These are phyloP conservation scores for Bradypodion pumilum DNA, from an alignment of 2,797 vertebrate genomes.

Conservation along the genomic window DNA sequence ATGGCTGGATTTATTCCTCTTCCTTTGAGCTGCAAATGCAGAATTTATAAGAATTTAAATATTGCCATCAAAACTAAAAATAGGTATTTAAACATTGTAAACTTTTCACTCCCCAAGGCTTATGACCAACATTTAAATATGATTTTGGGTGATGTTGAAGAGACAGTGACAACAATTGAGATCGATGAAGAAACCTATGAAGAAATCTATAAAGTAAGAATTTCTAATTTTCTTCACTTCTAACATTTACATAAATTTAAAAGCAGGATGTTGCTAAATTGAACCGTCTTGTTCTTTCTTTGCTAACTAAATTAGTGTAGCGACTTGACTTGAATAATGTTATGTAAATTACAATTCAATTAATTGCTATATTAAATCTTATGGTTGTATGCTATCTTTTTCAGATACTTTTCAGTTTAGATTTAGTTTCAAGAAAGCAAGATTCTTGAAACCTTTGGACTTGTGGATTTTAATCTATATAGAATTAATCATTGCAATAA, in stretches of 20 bases:
- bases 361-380: neutral
- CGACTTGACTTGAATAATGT: neutral
- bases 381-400: neutral
- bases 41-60: neutral
- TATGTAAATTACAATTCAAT: neutral
- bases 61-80: neutral
- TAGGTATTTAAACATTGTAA: neutral
- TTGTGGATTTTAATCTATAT: conserved; percentile 1
- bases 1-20: neutral
- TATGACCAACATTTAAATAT: conserved; percentile 99
- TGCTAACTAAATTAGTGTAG: neutral
- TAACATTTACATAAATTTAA: neutral
- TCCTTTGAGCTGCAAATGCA: neutral
- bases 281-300: neutral
- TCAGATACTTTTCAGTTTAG: neutral
- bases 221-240: neutral
- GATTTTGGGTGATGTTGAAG: conserved; percentile 97
- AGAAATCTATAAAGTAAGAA: conserved; percentile 95
- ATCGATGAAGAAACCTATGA: conserved; percentile 99
- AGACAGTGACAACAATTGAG: conserved; percentile 98
- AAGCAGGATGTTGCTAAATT: neutral
- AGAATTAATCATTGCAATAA: neutral
- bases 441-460: neutral
- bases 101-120: conserved; percentile 78
- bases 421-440: conserved; percentile 3